Percentiles rank a stretch among this genome's conserved stretches.
These are phyloP conservation scores for Uloborus diversus DNA, from an alignment of 1,140 invertebrate genomes.

Conservation along the genomic window DNA sequence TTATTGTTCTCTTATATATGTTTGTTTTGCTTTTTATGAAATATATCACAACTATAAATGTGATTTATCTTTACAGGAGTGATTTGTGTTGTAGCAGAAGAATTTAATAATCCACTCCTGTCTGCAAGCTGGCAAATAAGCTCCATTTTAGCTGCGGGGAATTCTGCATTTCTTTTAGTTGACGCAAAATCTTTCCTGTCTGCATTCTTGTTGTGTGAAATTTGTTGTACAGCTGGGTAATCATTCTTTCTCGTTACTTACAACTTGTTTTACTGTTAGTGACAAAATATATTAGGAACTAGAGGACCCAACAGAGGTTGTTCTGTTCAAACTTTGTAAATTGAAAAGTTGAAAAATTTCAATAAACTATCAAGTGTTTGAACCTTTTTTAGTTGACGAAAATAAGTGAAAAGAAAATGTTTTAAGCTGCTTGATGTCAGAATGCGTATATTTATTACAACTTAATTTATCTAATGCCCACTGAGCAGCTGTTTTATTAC, in stretches of 20 bases:
- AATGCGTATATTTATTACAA: background rate
- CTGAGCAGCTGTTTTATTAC: too few relatives aligned
- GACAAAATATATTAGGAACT: background rate
- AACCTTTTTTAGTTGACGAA: background rate
- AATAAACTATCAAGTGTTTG: background rate
- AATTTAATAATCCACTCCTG: slow-evolving; percentile 24
- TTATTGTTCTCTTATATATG: too few relatives aligned
- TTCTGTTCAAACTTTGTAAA: too few relatives aligned
- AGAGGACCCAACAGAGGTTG: too few relatives aligned
- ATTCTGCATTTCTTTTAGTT: background rate
- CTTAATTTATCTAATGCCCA: background rate
- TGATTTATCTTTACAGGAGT: slow-evolving; percentile 19
- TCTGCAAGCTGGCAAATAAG: slow-evolving; percentile 9
- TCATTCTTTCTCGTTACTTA: too few relatives aligned
- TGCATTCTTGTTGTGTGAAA: slow-evolving; percentile 35
- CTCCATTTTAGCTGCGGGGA: slow-evolving; percentile 24
- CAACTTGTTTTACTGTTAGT: background rate
- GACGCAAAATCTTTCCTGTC: background rate
- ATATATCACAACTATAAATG: too few relatives aligned
- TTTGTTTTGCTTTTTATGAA: too few relatives aligned
- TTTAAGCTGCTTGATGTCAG: background rate
- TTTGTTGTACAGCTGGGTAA: slow-evolving; percentile 9
- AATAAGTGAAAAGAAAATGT: background rate
- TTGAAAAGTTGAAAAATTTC: background rate
- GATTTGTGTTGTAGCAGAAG: slow-evolving; percentile 10